Base-by-base conservation (phyloP, 2,113 vertebrate species). In the Mirounga angustirostris region DNA sequence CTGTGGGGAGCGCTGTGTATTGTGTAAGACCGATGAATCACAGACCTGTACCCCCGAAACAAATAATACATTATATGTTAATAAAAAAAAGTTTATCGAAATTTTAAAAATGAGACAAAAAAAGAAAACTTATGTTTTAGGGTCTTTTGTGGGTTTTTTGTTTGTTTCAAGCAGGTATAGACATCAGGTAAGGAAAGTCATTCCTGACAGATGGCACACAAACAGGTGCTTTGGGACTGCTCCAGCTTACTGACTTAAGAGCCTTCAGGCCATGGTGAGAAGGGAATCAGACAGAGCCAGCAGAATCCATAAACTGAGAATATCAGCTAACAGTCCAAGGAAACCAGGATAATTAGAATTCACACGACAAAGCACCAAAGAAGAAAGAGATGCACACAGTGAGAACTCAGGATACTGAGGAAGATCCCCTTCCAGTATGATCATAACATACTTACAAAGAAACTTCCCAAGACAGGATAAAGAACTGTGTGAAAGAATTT, bases 391-490 rank as follows among this genome's bases (percentile, higher is more conserved):
- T 36, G 5, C 4, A 61, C 56, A 52, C 2, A 69, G 22, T 28
- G 4, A 90, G 43, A 91, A 67, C 33, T 50, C 33, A 59, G 43
- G 18, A 82, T 22, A 94, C 61, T 40, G 10, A 6, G 76, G 10
- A 46, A 7, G 9, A 30, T 40, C 26, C 59, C 36, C 54, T 61
- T 71, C 46, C 36, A 91, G n/a, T 73, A 71, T 36, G 22, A 91
- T 76, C n/a, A 83, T 61, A 85, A 54, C 43, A 89, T 26, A 94
- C 4, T 13, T 59, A 6, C 22, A 81, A 95, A 58, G 10, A 89
- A 90, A 96, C 33, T 76, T 90, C 15, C 40, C 59, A 92, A 86
- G 56, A 74, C 19, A 84, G 33, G 30, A 52, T 22, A 92, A 96
- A 83, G 7, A 67, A 83, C 43, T 52, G 54, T 54, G 67, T 22